These are phyloP conservation scores for Galaxea fascicularis DNA, from an alignment of 92 coral and sea anemone species.

Conservation along the genomic window DNA sequence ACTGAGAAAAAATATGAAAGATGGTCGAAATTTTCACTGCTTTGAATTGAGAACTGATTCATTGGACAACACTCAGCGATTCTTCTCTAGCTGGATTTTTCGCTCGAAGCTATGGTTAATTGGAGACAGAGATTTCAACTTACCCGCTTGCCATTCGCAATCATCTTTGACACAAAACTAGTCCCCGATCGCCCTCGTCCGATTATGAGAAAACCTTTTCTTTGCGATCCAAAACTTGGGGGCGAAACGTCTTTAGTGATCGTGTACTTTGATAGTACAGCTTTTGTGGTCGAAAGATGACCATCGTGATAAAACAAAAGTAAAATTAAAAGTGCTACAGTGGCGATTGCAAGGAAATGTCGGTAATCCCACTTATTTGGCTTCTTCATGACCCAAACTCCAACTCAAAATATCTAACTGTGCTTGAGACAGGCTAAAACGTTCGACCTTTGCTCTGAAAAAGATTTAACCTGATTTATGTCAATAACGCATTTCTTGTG, in stretches of 20 bases:
- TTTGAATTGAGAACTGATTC: no score
- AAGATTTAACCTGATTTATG: neutral
- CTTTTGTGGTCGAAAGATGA: neutral
- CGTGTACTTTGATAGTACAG: constrained; percentile 7
- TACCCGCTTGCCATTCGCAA: constrained; percentile 27
- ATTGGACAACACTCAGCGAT: neutral
- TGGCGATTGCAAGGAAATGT: neutral
- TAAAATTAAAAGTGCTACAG: neutral
- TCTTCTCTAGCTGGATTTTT: neutral
- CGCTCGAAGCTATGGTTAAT: neutral
- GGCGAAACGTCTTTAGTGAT: neutral
- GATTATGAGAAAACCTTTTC: constrained; percentile 39
- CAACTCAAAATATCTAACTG: neutral
- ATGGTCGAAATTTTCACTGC: no score
- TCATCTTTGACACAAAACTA: constrained; percentile 40
- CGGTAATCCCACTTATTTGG: neutral
- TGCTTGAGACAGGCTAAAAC: neutral
- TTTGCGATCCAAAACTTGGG: neutral
- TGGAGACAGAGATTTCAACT: neutral
- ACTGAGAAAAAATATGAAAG: no score
- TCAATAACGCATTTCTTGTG: neutral
- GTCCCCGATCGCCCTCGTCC: constrained; percentile 52
- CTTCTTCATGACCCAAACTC: neutral
- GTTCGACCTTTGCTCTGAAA: neutral
- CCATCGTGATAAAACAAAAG: neutral